Base-by-base conservation (phyloP, 2,113 vertebrate genomes). In the Bubo blakistoni region DNA sequence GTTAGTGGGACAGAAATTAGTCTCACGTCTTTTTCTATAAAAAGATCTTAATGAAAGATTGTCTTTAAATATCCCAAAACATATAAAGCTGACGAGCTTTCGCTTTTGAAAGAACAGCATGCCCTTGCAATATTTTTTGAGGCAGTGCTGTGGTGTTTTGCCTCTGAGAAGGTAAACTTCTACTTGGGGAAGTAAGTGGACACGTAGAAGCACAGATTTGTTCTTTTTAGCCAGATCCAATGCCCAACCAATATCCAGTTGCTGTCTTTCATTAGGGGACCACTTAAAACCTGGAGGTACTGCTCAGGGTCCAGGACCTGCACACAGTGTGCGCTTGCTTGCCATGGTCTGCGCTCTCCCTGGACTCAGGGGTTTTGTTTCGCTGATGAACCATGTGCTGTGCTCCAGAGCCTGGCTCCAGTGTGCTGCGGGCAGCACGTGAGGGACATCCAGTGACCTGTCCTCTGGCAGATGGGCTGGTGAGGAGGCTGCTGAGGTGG, bases 291-390 rank as follows among this genome's bases (percentile, higher is more conserved):
- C 14, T 11, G 6, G 16, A 38, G 14, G 10, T 32, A 10, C 24
- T 32, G 18, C 0, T 2, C 9, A 4, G 27, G 26, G 9, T 67
- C 30, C 3, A 29, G 22, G 26, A 87, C 32, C 38, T 29, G 66
- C 1, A 1, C 0, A 0, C 1, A 0, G 5, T 10, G 10, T 55
- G 17, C 0, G 1, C 14, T 52, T 0, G 0, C 30, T 49, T 70
- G n/a, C 9, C 10, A 2, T 0, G 0, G 2, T 19, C 29, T 54
- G 36, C 0, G 1, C 25, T 58, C 11, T 62, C 0, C 1, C 10
- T 11, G 46, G 15, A 9, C 7, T 22, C 0, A 4, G 13, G 20
- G 7, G 7, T 42, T 62, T 51, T 47, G 29, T 85, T 81, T 49
- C 2, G 4, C 24, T 76, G 66, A 14, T 19, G 0, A 1, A 57